Percentiles rank a stretch among this genome's conserved stretches.
phyloP scores from a whole-genome alignment of 2,888 invertebrate genomes.

The Ctenicera cuprea region DNA sequence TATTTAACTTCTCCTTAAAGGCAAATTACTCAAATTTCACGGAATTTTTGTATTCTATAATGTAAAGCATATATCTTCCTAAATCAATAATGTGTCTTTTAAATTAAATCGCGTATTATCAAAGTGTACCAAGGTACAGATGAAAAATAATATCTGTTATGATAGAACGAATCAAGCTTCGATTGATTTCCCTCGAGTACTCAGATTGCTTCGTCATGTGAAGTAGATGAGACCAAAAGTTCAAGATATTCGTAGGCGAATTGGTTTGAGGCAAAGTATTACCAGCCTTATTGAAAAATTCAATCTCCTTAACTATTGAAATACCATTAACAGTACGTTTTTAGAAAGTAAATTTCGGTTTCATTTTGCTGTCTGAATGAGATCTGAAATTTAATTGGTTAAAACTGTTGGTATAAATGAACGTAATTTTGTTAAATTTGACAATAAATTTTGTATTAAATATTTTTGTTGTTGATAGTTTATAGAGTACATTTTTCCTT shows the following conservation, averaged over 20 bases:
- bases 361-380: no score
- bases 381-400: no score
- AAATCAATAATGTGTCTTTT: neutral
- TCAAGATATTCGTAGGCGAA: slow-evolving; percentile 6
- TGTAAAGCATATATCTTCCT: neutral
- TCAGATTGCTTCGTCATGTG: slow-evolving; percentile 24
- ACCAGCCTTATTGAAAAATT: neutral
- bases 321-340: no score
- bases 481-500: neutral
- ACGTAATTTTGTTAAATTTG: no score
- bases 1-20: no score
- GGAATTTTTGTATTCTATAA: no score
- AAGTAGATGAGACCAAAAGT: neutral
- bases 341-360: no score
- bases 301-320: neutral
- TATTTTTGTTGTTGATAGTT: neutral
- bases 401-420: no score
- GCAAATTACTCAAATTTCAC: no score
- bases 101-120: neutral
- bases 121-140: neutral
- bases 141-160: slow-evolving; percentile 8
- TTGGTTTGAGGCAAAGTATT: slow-evolving; percentile 6
- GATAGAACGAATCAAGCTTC: slow-evolving; percentile 3
- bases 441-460: no score
- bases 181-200: slow-evolving; percentile 31